phyloP scores from a whole-genome alignment of 2,113 vertebrate species.

The Podilymbus podiceps region DNA sequence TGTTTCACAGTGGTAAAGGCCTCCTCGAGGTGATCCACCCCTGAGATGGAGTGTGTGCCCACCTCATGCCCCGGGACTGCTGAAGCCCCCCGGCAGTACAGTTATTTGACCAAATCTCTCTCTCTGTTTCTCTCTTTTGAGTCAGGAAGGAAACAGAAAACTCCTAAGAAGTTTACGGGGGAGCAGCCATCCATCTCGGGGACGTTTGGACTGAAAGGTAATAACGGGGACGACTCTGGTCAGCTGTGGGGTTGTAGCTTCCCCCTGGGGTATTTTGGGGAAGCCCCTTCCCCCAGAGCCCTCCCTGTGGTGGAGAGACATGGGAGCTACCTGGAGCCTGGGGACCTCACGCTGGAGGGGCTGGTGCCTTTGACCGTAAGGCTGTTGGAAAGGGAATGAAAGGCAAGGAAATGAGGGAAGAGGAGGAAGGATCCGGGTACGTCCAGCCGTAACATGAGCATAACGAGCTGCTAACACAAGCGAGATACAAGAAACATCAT shows the following conservation, averaged over 20 bases:
- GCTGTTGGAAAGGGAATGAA: background rate
- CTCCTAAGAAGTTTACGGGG: constrained; percentile 98
- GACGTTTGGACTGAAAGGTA: constrained; percentile 97
- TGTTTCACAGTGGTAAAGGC: background rate
- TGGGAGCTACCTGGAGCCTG: accelerated
- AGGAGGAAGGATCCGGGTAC: background rate
- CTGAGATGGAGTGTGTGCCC: background rate
- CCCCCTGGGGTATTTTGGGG: background rate
- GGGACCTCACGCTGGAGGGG: background rate
- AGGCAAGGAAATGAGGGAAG: background rate
- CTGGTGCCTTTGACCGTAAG: background rate
- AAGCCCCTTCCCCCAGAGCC: background rate
- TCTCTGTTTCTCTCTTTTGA: constrained; percentile 79
- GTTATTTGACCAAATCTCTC: constrained; percentile 78
- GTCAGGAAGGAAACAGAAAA: constrained; percentile 99
- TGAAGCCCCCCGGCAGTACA: background rate
- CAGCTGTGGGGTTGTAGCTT: background rate
- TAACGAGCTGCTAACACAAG: background rate
- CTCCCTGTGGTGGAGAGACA: background rate
- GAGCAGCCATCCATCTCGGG: constrained; percentile 97
- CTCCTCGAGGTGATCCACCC: background rate
- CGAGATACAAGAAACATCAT: background rate
- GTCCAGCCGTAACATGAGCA: background rate
- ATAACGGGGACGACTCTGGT: background rate
- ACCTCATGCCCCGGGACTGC: background rate